Base-by-base conservation (phyloP, 2,888 invertebrate species). In the Lasioglossum oenotherae region DNA sequence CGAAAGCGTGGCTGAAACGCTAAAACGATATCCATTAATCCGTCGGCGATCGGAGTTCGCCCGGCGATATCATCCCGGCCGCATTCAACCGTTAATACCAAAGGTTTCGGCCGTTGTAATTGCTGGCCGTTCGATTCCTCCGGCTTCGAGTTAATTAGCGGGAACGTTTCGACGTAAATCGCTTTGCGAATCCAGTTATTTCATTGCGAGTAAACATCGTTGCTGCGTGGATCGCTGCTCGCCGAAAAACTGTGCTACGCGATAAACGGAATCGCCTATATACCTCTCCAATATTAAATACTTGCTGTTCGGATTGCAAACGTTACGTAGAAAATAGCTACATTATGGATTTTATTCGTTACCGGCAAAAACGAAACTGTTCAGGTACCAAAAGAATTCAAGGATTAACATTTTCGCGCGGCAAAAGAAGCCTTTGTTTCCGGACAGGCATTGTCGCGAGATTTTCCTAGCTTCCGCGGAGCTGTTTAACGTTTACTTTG, bases 61-160 rank as follows among this genome's bases (percentile, higher is more conserved):
- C 60, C 16, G 19, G 81, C 57, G 49, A 71, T 67, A 67, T 71
- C 57, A 72, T 49, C 60, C n/a, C 46, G 38, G 19, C 57, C 57
- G 53, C 69, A 73, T 57, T 46, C 27, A 6, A 31, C 31, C 76
- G 38, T 73, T 75, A 67, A 44, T 75, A 57, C 27, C 72, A 38
- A 77, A 53, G 71, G 27, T 14, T 27, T 79, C 84, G 79, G 57
- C 78, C 46, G 53, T 73, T 69, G 23, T 75, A 82, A 82, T 83
- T 73, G 69, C 46, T 57, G 69, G 31, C 53, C 27, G 77, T 53
- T 74, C 57, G 67, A 35, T 76, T 53, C 44, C 60, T 2, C 41
- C 27, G 14, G 38, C 67, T 74, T 80, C 74, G 80, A 81, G 80
- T 84, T 88, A 89, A 87, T 89, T 79, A 82, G 67, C 73, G 41